Base-by-base conservation (phyloP, 2,113 vertebrate species). In the Serilophus lunatus region DNA sequence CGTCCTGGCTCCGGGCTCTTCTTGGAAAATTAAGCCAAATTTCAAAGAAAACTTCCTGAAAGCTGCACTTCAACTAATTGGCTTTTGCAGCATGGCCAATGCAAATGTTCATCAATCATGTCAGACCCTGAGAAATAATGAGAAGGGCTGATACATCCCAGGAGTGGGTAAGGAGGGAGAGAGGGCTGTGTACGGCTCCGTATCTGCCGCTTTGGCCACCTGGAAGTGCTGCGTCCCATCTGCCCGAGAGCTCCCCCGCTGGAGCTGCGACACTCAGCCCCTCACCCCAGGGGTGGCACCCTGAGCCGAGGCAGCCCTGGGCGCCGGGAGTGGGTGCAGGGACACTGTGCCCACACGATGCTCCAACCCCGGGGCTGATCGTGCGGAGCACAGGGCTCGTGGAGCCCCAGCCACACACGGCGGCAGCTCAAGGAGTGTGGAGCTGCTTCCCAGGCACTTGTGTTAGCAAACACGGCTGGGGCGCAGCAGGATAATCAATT, bases 401-500 rank as follows among this genome's bases (percentile, higher is more conserved):
- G 0, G n/a, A 18, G 75, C 36, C n/a, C 3, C 4, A 15, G 26
- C 36, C 57, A 0, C n/a, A 28, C 6, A 1, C 0, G 9, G 29
- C 1, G 19, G 40, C 0, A 2, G 49, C 75, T 82, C 20, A 1
- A 76, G 57, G 40, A 33, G 42, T 8, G 12, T 1, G 4, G 79
- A 51, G 75, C 28, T 2, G 42, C 38, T 56, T 86, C 95, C 81
- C 81, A 77, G 94, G 87, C 94, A 60, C 93, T 88, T 1, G 33
- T 93, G 90, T 95, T 49, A 77, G 95, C 96, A 97, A 95, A 95
- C 94, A 82, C 23, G 1, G 12, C 91, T 93, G 92, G 80, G 6
- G 20, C 97, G 10, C 96, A 96, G 95, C 77, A 60, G 96, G 97
- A 93, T 95, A 88, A 98, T 97, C 98, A 98, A 82, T 98, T 97